Evolutionary conservation across 2,797 vertebrate genomes (phyloP), one percentile per base, ranked within the genome.

Genomic region (Glyptemys insculpta): DNA sequence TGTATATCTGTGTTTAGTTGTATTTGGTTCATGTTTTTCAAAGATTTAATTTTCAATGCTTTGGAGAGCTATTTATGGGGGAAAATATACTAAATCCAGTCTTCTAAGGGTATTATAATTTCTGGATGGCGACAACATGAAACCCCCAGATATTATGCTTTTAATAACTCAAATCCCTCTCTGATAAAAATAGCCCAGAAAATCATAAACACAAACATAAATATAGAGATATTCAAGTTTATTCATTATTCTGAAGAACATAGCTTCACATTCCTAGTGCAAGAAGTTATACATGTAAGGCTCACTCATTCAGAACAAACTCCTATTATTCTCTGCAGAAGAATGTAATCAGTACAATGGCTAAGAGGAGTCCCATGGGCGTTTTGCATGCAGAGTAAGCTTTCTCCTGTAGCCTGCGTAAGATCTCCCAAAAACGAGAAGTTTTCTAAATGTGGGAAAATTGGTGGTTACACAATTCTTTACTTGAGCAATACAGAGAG

Each of bases 391-490:
- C 25, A 84, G 23, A 85, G 80, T 53, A 27, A 19, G 50, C 31
- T 49, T 8, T 27, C 16, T 84, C 16, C 15, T 87, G 72, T 76
- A 74, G 25, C 50, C 25, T 82, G 5, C n/a, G 49, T 7, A 25
- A 34, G 79, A 86, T 50, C 29, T 72, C 76, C 79, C 79, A 49
- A 91, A 88, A 94, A 87, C 0, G 0, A 91, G 52, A 88, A 83
- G 37, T 86, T 90, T 89, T 81, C 12, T 23, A 49, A 84, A 9
- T 62, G 29, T 34, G 25, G 84, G 76, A 87, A 91, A 86, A 5
- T 37, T 2, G 3, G 19, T 81, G 12, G 34, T 29, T 80, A 83
- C 12, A 25, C 4, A 72, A 85, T 27, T 80, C 49, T 7, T 57
- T 91, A 53, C 34, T 44, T 52, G 65, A 83, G 41, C 19, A 92